Percentiles rank a stretch among this genome's conserved stretches.
phyloP scores from a whole-genome alignment of 2,888 invertebrate species.

The Nymphalis c-album region DNA sequence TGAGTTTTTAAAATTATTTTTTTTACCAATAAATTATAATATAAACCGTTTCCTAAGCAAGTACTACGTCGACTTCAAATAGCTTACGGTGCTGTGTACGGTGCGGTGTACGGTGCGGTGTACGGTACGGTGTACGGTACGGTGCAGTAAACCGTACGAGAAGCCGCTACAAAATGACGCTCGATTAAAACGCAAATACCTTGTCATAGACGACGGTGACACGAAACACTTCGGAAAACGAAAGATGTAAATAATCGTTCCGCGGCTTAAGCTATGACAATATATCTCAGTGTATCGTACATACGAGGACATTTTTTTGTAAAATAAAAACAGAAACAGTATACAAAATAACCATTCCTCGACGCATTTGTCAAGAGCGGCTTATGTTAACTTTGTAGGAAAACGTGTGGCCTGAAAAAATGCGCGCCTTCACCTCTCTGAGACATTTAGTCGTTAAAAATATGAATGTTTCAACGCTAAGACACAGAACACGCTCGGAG shows the following conservation, averaged over 20 bases:
- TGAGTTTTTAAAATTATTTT: no score
- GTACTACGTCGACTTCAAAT: no score
- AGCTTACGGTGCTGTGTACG: no score
- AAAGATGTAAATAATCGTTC: constrained; percentile 9
- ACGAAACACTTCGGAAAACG: neutral
- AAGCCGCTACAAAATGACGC: neutral
- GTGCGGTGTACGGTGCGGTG: no score
- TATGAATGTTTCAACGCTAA: constrained; percentile 23
- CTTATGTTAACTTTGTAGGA: constrained; percentile 75
- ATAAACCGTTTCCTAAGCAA: no score
- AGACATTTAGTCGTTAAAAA: constrained; percentile 23
- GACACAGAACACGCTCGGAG: neutral
- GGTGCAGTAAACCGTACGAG: no score
- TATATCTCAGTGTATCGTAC: constrained; percentile 29
- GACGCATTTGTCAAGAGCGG: constrained; percentile 78
- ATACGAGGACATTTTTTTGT: constrained; percentile 54
- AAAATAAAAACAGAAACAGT: constrained; percentile 66
- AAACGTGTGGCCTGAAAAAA: constrained; percentile 63
- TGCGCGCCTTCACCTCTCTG: constrained; percentile 53
- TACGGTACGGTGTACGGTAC: no score
- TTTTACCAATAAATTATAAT: no score
- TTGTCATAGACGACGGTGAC: neutral
- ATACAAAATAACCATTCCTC: constrained; percentile 78
- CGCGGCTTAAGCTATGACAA: constrained; percentile 24
- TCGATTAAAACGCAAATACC: constrained; percentile 1